phyloP scores from a whole-genome alignment of 2,797 vertebrate genomes.

The Myotis myotis region DNA sequence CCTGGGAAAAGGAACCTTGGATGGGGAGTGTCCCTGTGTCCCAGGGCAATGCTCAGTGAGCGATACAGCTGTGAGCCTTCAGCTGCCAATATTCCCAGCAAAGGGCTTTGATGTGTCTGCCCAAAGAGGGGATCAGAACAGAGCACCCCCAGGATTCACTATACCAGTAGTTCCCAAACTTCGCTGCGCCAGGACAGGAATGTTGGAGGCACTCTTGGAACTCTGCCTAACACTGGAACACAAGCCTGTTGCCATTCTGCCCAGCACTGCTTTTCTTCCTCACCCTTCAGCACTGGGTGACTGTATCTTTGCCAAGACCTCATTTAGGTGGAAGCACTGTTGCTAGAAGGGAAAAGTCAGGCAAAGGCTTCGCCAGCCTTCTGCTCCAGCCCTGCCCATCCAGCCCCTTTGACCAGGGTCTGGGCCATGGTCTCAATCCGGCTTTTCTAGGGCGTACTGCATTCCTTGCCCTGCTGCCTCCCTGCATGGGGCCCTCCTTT shows the following conservation, averaged over 20 bases:
- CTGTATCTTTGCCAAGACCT: background rate
- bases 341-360: background rate
- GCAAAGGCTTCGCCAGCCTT: background rate
- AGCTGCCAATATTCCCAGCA: background rate
- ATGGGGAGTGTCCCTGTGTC: background rate
- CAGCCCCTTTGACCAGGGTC: background rate
- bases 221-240: background rate
- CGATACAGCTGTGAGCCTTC: background rate
- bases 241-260: background rate
- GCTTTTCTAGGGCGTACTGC: slow-evolving; percentile 36
- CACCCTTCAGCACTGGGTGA: background rate
- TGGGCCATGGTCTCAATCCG: background rate
- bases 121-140: background rate
- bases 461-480: background rate
- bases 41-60: background rate
- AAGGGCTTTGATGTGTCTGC: background rate
- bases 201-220: background rate
- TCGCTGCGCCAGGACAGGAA: background rate
- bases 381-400: background rate
- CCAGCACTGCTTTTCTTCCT: background rate
- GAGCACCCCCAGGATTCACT: background rate
- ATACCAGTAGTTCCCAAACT: background rate
- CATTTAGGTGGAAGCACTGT: background rate
- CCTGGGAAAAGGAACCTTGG: background rate
- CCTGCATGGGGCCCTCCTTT: slow-evolving; percentile 35